Conservation (phyloP, 1,140 invertebrate genomes). For the Drosophila neocordata region DNA sequence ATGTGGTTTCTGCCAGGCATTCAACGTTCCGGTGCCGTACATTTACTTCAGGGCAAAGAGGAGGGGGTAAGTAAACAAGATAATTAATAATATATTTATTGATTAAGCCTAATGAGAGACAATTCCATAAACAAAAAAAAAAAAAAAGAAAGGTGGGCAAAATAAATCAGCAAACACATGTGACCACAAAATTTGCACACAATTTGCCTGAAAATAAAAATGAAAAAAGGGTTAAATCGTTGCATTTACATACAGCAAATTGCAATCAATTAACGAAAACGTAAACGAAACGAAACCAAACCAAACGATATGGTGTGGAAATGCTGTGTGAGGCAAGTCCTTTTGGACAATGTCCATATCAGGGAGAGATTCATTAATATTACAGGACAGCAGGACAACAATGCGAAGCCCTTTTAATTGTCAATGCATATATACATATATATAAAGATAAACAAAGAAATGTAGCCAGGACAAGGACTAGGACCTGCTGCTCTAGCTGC, state of each 20-base stretch:
- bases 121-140: constrained; percentile 43
- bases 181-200: constrained; percentile 67
- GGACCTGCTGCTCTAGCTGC: constrained; percentile 28
- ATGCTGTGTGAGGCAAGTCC: not conserved
- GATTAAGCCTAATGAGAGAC: constrained; percentile 62
- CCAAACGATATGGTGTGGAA: not conserved
- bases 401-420: constrained; percentile 76
- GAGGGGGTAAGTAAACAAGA: constrained; percentile 89
- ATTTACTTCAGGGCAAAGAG: constrained; percentile 95
- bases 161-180: constrained; percentile 50
- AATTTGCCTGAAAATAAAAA: constrained; percentile 24
- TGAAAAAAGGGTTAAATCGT: constrained; percentile 8
- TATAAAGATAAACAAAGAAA: constrained; percentile 80
- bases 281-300: constrained; percentile 13
- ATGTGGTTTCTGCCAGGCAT: constrained; percentile 98
- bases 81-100: constrained; percentile 13
- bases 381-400: constrained; percentile 63
- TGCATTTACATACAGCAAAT: constrained; percentile 73
- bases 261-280: constrained; percentile 69
- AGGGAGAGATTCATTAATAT: constrained; percentile 74
- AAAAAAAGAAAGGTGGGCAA: not conserved
- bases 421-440: constrained; percentile 41
- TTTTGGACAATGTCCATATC: not conserved
- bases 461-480: constrained; percentile 48
- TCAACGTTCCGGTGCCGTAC: constrained; percentile 94